Conservation (phyloP, 2,113 vertebrate genomes). For the Micronycteris hirsuta region DNA sequence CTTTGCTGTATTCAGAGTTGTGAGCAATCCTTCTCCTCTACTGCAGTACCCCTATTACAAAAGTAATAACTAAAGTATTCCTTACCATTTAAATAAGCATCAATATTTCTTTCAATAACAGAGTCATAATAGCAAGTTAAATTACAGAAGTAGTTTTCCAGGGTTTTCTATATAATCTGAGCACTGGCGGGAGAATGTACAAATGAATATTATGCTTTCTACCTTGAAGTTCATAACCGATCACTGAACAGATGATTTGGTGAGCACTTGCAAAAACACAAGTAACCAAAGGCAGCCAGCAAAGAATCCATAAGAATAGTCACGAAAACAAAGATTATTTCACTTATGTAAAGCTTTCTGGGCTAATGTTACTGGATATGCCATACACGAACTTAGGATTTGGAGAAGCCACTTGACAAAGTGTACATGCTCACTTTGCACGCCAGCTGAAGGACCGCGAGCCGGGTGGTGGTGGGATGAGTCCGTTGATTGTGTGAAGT, state of each 20-base stretch:
- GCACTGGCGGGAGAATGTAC: not conserved
- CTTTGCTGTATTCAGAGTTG: not conserved
- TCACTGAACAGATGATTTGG: not conserved
- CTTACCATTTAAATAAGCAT: not conserved
- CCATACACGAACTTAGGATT: not conserved
- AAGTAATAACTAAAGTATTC: not conserved
- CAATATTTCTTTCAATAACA: not conserved
- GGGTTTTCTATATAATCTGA: not conserved
- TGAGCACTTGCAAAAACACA: not conserved
- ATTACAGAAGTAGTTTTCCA: not conserved
- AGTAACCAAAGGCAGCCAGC: not conserved
- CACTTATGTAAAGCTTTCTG: not conserved
- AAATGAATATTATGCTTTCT: not conserved
- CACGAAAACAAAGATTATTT: not conserved
- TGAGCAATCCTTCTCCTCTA: not conserved
- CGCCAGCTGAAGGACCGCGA: not conserved
- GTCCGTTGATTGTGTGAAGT: not conserved
- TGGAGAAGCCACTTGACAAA: not conserved
- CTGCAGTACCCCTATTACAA: not conserved
- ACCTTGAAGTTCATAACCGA: not conserved
- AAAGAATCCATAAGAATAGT: not conserved
- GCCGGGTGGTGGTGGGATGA: not conserved
- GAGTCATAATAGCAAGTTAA: not conserved
- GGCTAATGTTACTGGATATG: not conserved
- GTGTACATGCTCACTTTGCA: not conserved